Evolutionary conservation across 2,888 invertebrate genomes (phyloP).

Genomic region (Sarcophaga subvicina): DNA sequence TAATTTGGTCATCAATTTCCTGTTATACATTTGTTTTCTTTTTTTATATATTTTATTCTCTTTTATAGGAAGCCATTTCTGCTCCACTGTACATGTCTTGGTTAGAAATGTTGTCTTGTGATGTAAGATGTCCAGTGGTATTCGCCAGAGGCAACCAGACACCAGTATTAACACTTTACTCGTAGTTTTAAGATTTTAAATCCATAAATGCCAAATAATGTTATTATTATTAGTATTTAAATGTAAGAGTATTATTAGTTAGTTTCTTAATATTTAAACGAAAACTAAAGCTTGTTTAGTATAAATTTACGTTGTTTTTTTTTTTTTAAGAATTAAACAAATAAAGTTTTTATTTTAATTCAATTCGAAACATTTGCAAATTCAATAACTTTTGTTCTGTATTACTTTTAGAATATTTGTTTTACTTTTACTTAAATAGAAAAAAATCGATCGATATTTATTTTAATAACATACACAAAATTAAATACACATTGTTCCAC

Average conservation of each 20-base stretch:
- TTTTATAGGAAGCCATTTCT: constrained; percentile 88
- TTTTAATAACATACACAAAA: constrained; percentile 45
- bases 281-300: constrained; percentile 21
- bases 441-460: not conserved
- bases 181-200: constrained; percentile 82
- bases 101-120: constrained; percentile 94
- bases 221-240: constrained; percentile 71
- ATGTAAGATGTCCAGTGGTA: constrained; percentile 92
- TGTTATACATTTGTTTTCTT: not conserved
- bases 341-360: constrained; percentile 58
- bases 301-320: constrained; percentile 3
- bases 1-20: not conserved
- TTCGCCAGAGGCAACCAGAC: constrained; percentile 93
- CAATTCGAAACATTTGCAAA: constrained; percentile 24
- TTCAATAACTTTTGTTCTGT: not conserved
- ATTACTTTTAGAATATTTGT: constrained; percentile 10
- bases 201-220: constrained; percentile 62
- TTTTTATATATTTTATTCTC: not conserved
- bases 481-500: constrained; percentile 5
- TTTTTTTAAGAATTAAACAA: constrained; percentile 45
- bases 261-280: constrained; percentile 21
- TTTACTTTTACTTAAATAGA: constrained; percentile 33
- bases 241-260: constrained; percentile 75
- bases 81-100: constrained; percentile 97
- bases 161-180: constrained; percentile 94